Evolutionary conservation across 1,140 invertebrate genomes (phyloP).

Genomic region (Neotoxoptera formosana): DNA sequence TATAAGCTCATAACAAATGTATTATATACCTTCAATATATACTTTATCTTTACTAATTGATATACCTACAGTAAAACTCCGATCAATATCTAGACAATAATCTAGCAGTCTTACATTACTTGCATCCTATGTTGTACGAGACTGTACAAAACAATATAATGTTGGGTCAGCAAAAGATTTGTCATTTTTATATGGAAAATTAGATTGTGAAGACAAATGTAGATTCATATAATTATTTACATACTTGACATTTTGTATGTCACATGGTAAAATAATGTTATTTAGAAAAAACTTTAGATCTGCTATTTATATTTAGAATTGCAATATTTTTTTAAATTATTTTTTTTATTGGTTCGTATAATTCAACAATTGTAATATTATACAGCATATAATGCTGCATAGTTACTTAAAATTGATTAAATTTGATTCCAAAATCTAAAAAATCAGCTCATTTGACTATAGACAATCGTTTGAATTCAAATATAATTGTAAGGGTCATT

Average conservation of each 20-base stretch:
- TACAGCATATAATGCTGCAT: too few relatives aligned
- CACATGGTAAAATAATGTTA: background rate
- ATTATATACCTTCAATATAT: too few relatives aligned
- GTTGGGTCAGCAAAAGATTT: background rate
- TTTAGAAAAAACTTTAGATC: background rate
- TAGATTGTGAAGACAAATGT: background rate
- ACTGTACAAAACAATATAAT: background rate
- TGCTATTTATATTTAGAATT: background rate
- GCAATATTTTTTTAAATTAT: background rate
- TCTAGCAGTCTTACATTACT: background rate
- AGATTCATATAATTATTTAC: background rate
- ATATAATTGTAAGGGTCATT: background rate
- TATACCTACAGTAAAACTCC: too few relatives aligned
- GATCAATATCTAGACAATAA: too few relatives aligned
- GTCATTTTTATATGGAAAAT: background rate
- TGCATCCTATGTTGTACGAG: background rate
- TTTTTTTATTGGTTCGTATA: background rate
- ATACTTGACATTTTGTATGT: background rate
- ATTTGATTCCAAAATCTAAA: background rate
- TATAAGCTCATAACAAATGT: too few relatives aligned
- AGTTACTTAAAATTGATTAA: background rate
- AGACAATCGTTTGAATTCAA: background rate
- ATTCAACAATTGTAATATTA: background rate
- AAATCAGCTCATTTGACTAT: too few relatives aligned
- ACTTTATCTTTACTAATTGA: too few relatives aligned